phyloP scores from a whole-genome alignment of 1,140 invertebrate species.

The Drosophila azteca region DNA sequence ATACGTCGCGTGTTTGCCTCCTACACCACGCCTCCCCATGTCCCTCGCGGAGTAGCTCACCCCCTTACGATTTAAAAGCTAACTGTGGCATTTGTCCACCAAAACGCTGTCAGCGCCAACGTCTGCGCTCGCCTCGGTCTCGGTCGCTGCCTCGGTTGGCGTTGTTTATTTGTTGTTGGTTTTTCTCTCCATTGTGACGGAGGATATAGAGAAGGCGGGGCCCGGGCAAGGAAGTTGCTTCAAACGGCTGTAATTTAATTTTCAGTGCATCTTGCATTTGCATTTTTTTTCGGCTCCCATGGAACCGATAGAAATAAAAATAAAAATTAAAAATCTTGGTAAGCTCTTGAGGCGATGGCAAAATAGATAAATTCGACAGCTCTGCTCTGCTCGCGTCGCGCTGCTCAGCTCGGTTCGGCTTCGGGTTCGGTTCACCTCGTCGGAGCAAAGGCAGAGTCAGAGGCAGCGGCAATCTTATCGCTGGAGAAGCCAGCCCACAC shows the following conservation, averaged over 20 bases:
- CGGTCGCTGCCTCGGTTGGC: conserved; percentile 15
- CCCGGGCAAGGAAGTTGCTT: neutral
- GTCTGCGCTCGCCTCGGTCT: conserved; percentile 1
- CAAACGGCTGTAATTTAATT: neutral
- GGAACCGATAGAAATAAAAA: neutral
- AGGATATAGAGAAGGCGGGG: too few species aligned
- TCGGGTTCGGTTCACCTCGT: too few species aligned
- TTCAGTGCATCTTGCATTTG: conserved; percentile 2
- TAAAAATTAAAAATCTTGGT: conserved; percentile 5
- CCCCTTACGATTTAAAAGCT: conserved; percentile 26
- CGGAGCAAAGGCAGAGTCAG: too few species aligned
- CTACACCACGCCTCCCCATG: neutral
- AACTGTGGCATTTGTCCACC: conserved; percentile 39
- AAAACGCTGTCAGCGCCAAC: conserved; percentile 21
- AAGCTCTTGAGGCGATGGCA: conserved; percentile 13
- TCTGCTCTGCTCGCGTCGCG: neutral
- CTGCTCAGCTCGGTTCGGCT: too few species aligned
- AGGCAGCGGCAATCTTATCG: too few species aligned
- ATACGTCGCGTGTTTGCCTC: neutral
- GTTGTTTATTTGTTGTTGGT: conserved; percentile 47
- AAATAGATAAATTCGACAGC: conserved; percentile 19
- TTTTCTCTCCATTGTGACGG: conserved; percentile 9
- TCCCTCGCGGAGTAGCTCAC: too few species aligned
- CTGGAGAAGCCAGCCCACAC: too few species aligned
- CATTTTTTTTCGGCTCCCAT: neutral